Base-by-base conservation (phyloP, 2,888 invertebrate genomes). In the Coleophora flavipennella region DNA sequence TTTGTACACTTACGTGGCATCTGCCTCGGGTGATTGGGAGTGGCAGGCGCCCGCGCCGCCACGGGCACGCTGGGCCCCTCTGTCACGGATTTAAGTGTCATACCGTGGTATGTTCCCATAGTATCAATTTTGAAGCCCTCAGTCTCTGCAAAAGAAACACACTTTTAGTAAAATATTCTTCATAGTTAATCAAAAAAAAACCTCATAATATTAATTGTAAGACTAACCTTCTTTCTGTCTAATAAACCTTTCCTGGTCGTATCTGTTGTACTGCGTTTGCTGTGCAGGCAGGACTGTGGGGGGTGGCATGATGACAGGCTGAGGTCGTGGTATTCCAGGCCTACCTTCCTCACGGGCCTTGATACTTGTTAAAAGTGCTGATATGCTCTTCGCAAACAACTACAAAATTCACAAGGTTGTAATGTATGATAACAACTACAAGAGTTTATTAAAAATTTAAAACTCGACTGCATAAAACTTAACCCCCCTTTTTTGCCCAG, bases 61-160 rank as follows among this genome's bases (percentile, higher is more conserved):
- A 86, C 73, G n/a, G 90, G 87, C 3, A 88, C 87, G 11, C 88
- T 88, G 0, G 94, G 93, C 1, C 97, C 97, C 68, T 97, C 97
- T 1, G 97, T 98, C 69, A 99, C 97, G 0, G 97, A 97, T 77
- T 98, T 98, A 31, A 99, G 80, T 0, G 97, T 96, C 95, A 97
- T 95, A 38, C 99, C 99, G 68, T 98, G 98, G 73, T 98, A 99
- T 9, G 99, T 96, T 31, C 97, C 95, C 92, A 96, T 95, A 1
- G 98, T 98, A 77, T 99, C 97, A 67, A 99, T 99, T 83, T 98
- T 96, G 77, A 99, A 99, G 25, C 97, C 99, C 79, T 96, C 97
- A 11, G 98, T 97, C 81, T 97, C 97, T 91, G 80, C 52, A 73
- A 64, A 13, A 32, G 29, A 29, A 29, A 29, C 20, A 20, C 6